Evolutionary conservation across 2,797 vertebrate genomes (phyloP), one percentile per base, ranked within the genome.

Genomic region (Syncerus caffer): DNA sequence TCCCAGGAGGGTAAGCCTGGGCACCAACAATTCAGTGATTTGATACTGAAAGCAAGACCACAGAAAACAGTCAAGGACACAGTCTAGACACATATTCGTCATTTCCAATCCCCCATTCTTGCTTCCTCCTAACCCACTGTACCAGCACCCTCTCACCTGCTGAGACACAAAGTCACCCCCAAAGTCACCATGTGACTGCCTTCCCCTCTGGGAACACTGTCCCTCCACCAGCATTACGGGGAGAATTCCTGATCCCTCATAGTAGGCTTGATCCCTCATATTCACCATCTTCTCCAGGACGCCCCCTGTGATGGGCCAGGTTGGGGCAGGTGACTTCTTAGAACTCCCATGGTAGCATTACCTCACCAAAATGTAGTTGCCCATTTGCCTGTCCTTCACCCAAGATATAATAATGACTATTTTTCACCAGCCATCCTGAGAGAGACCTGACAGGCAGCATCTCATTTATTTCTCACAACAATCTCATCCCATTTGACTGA

Each of bases 381-480:
- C 88, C 9, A 29, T 86, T 85, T 97, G 83, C 78, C 51, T 93
- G 76, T 38, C 80, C 27, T 88, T 92, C 58, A 25, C 27, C 74
- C 67, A 67, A 95, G 25, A 90, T 58, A 83, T 23, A 94, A 45
- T 86, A 79, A 90, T 42, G 57, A 87, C 42, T 38, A 21, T 57
- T 88, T 92, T 93, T 90, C 83, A 90, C 62, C 62, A 85, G 42
- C 25, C 55, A 79, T 60, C 45, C 19, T 85, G 55, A 86, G 10
- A 96, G 78, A 96, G 67, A 94, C 57, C 83, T 84, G 84, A 93
- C 50, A 93, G 60, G 76, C 25, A 79, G 88, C 57, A 96, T 84
- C 80, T 92, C 80, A 74, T 83, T 93, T 60, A 85, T 90, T 90
- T 62, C 78, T 85, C 58, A 95, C 19, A 80, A 88, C 80, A 85